These are phyloP conservation scores for Papilio demoleus DNA, from an alignment of 2,888 invertebrate species.

Conservation along the genomic window DNA sequence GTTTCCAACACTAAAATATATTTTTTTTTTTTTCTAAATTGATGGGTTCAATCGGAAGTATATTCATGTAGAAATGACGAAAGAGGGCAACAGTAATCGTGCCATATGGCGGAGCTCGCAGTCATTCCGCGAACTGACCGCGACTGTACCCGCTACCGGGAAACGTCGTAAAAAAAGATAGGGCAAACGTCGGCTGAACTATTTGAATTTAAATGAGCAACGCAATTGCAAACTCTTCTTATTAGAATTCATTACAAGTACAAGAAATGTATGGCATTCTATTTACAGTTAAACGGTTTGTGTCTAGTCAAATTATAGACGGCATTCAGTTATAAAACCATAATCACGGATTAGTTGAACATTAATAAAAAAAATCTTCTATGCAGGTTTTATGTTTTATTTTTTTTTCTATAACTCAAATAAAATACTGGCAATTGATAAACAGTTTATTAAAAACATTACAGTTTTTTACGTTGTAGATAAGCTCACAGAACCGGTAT, in stretches of 20 bases:
- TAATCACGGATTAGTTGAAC: no score
- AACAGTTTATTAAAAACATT: slow-evolving; percentile 25
- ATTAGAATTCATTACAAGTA: slow-evolving; percentile 24
- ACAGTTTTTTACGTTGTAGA: slow-evolving; percentile 26
- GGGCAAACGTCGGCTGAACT: slow-evolving; percentile 42
- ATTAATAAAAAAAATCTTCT: no score
- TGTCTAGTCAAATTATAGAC: no score
- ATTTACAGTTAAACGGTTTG: no score
- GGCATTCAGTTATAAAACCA: no score
- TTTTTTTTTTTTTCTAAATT: no score
- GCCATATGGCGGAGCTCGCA: slow-evolving; percentile 55
- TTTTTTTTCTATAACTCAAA: no score
- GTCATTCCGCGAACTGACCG: slow-evolving; percentile 59
- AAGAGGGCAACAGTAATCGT: slow-evolving; percentile 47
- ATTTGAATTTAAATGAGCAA: slow-evolving; percentile 46
- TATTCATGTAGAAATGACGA: slow-evolving; percentile 50
- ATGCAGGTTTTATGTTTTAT: no score
- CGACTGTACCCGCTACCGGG: slow-evolving; percentile 53
- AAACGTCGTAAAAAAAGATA: slow-evolving; percentile 55
- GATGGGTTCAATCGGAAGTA: slow-evolving; percentile 40
- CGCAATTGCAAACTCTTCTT: slow-evolving; percentile 20
- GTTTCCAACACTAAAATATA: no score
- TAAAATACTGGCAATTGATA: slow-evolving; percentile 4
- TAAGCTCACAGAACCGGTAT: slow-evolving; percentile 18
- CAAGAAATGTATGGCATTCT: not conserved